These are phyloP conservation scores for Tethea ocularis DNA, from an alignment of 2,888 invertebrate species.

Conservation along the genomic window DNA sequence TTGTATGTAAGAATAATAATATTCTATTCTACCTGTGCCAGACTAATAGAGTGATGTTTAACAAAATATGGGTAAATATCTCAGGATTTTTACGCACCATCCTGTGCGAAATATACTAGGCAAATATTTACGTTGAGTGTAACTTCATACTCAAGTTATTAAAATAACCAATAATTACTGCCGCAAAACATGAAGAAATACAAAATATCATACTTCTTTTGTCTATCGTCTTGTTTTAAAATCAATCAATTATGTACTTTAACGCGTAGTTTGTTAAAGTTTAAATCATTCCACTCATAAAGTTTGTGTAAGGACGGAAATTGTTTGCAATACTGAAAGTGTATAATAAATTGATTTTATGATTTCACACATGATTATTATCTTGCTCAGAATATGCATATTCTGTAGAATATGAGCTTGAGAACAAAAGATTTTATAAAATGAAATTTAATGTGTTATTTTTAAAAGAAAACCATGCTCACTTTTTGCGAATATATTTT, in stretches of 20 bases:
- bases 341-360: slow-evolving; percentile 5
- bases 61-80: too few relatives aligned
- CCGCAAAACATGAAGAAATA: not conserved
- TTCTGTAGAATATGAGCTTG: not conserved
- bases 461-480: not conserved
- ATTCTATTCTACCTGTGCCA: too few relatives aligned
- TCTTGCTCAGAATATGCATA: not conserved
- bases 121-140: too few relatives aligned
- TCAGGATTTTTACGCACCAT: too few relatives aligned
- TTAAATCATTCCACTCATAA: not conserved
- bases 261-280: not conserved
- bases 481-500: too few relatives aligned
- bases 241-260: not conserved
- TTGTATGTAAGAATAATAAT: too few relatives aligned
- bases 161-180: not conserved
- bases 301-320: not conserved
- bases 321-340: not conserved
- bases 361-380: slow-evolving; percentile 11
- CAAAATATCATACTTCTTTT: not conserved
- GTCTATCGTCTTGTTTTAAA: not conserved
- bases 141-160: not conserved
- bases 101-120: too few relatives aligned
- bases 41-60: too few relatives aligned
- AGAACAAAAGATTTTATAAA: not conserved
- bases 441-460: not conserved